These are phyloP conservation scores for Balaenoptera acutorostrata DNA, from an alignment of 2,113 vertebrate species.

Conservation along the genomic window DNA sequence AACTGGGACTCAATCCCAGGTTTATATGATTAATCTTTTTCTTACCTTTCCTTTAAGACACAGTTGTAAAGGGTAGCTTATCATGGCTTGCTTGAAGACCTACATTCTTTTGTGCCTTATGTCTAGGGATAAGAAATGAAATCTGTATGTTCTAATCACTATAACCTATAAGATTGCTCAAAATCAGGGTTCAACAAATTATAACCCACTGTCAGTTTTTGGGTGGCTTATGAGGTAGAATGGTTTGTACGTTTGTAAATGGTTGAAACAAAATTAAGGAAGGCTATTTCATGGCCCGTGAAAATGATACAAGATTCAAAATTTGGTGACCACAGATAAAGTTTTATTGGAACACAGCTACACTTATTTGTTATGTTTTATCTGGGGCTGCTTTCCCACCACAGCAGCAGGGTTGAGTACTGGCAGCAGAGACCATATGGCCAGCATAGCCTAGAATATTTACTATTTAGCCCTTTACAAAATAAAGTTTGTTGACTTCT, in stretches of 20 bases:
- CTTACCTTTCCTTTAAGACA: not conserved
- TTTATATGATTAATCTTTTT: not conserved
- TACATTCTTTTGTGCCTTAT: not conserved
- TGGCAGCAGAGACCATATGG: not conserved
- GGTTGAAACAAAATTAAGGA: not conserved
- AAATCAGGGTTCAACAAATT: not conserved
- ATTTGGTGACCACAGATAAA: not conserved
- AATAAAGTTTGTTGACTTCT: not conserved
- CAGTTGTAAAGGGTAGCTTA: not conserved
- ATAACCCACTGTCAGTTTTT: not conserved
- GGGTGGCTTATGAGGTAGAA: not conserved
- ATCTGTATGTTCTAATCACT: not conserved
- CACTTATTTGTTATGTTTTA: not conserved
- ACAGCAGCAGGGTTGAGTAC: rapidly evolving
- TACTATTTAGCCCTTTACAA: not conserved
- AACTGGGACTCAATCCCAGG: not conserved
- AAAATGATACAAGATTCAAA: not conserved
- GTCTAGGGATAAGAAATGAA: not conserved
- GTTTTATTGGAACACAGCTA: not conserved
- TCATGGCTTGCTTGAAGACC: not conserved
- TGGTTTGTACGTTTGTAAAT: not conserved
- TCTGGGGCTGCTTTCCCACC: not conserved
- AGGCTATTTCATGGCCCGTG: not conserved
- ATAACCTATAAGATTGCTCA: not conserved
- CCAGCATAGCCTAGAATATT: not conserved